Evolutionary conservation across 2,113 vertebrate genomes (phyloP).

Genomic region (Gymnorhina tibicen): DNA sequence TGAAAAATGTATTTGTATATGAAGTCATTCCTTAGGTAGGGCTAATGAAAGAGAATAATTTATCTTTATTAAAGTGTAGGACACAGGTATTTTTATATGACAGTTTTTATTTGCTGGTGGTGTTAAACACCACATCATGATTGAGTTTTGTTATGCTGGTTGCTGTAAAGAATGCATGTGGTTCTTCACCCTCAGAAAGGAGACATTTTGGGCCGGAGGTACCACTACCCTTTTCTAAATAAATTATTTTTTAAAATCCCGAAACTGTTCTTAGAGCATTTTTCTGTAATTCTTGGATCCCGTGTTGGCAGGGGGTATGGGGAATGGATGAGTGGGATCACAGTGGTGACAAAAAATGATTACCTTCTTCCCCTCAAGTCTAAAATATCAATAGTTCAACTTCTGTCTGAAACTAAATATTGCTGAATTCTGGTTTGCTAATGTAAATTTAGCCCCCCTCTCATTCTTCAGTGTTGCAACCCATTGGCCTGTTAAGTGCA

Average conservation of each 20-base stretch:
- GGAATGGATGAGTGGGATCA: not conserved
- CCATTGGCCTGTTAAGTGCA: not conserved
- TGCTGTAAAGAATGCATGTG: not conserved
- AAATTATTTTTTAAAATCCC: not conserved
- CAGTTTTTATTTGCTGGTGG: not conserved
- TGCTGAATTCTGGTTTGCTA: not conserved
- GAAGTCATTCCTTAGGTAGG: not conserved
- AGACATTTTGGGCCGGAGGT: not conserved
- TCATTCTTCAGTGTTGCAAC: not conserved
- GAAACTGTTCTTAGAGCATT: not conserved
- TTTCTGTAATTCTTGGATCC: not conserved
- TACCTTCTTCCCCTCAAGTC: not conserved
- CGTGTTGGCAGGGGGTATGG: not conserved
- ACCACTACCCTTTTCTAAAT: not conserved
- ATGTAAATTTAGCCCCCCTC: not conserved
- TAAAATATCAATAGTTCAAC: not conserved
- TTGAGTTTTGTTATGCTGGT: not conserved
- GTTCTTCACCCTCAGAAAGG: not conserved
- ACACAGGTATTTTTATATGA: not conserved
- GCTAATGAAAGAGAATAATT: not conserved
- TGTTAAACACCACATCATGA: not conserved
- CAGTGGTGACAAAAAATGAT: fast-evolving
- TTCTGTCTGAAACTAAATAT: not conserved
- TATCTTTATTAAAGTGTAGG: not conserved
- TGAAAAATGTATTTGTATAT: not conserved